A percentile compares a stretch with the other conserved stretches of the same genome.
phyloP scores from a whole-genome alignment of 2,888 invertebrate genomes.

The Perithous albicinctus region DNA sequence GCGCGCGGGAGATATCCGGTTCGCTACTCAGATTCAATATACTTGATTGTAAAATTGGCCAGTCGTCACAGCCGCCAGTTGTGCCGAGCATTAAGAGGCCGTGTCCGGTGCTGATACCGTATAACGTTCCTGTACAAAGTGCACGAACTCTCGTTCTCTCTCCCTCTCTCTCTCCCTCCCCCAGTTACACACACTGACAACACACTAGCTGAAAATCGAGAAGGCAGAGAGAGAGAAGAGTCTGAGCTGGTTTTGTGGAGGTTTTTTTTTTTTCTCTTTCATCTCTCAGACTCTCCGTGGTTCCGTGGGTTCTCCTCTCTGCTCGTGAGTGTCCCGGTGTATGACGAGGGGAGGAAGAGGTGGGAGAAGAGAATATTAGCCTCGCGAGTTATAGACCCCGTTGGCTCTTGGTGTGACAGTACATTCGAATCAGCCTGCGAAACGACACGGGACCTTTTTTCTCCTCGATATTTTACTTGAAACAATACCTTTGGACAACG shows the following conservation, averaged over 20 bases:
- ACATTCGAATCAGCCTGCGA: conserved; percentile 9
- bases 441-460: conserved; percentile 15
- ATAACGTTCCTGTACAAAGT: conserved; percentile 56
- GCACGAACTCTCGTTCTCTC: conserved; percentile 28
- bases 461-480: neutral
- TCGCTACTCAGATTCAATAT: conserved; percentile 74
- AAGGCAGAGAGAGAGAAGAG: neutral
- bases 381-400: conserved; percentile 23
- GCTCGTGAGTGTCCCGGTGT: neutral
- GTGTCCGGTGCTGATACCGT: conserved; percentile 63
- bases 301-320: no score
- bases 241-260: conserved; percentile 5
- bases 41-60: conserved; percentile 78
- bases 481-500: neutral
- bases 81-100: conserved; percentile 56
- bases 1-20: neutral
- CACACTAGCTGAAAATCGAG: conserved; percentile 30
- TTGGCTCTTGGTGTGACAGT: conserved; percentile 21
- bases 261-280: conserved; percentile 25
- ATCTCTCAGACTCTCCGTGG: conserved; percentile 8
- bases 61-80: conserved; percentile 61
- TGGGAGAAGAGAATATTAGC: conserved; percentile 37
- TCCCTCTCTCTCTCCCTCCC: no score
- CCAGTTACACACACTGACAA: conserved; percentile 14
- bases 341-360: conserved; percentile 17